These are phyloP conservation scores for Recurvirostra avosetta DNA, from an alignment of 2,113 vertebrate species.

Conservation along the genomic window DNA sequence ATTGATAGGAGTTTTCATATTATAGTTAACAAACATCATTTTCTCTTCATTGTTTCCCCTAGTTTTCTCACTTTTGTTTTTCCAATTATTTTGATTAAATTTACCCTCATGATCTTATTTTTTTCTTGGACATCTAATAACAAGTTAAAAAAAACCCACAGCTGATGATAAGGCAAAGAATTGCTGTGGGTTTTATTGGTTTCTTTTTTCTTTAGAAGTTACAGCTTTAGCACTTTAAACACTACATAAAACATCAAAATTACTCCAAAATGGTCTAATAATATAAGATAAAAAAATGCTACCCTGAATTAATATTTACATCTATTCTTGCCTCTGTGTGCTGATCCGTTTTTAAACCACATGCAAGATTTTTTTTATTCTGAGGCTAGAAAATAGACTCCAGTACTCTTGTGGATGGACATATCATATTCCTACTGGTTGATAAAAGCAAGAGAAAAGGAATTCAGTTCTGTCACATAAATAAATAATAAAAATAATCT, in stretches of 20 bases:
- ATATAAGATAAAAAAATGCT: neutral
- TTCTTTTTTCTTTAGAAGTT: conserved; percentile 1
- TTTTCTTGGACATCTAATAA: conserved; percentile 14
- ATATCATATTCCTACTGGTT: neutral
- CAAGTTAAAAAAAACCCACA: neutral
- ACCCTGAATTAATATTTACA: conserved; percentile 49
- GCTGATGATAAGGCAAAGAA: neutral
- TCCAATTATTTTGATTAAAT: conserved; percentile 32
- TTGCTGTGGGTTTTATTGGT: neutral
- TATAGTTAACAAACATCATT: neutral
- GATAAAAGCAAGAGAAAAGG: neutral
- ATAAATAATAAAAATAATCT: neutral
- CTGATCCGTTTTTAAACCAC: conserved; percentile 43
- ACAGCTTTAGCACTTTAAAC: conserved; percentile 22
- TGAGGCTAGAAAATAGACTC: neutral
- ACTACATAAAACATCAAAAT: conserved; percentile 55
- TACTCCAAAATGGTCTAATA: conserved; percentile 31
- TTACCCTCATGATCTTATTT: neutral
- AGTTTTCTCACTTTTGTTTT: neutral
- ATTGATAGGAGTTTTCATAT: neutral
- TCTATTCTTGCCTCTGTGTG: neutral
- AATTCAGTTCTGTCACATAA: neutral
- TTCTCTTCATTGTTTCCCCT: neutral
- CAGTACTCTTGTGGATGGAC: neutral
- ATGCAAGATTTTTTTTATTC: conserved; percentile 14